A percentile compares a stretch with the other conserved stretches of the same genome.
phyloP scores from a whole-genome alignment of 1,140 invertebrate genomes.

The Drosophila obscura region DNA sequence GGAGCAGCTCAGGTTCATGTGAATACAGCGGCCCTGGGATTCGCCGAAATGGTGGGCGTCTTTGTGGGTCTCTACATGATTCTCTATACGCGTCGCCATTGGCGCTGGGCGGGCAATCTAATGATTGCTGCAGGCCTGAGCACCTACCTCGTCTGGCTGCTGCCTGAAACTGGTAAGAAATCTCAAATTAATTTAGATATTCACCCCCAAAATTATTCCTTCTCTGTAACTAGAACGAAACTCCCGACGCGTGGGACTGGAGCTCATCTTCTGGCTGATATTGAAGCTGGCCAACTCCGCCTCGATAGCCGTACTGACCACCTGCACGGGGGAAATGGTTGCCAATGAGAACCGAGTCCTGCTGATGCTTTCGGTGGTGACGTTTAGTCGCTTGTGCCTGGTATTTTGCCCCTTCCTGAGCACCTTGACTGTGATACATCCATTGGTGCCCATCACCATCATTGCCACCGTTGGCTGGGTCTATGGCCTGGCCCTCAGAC shows the following conservation, averaged over 20 bases:
- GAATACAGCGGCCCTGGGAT: conserved; percentile 82
- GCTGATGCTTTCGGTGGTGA: conserved; percentile 70
- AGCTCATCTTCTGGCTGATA: conserved; percentile 72
- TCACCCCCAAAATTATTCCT: not conserved
- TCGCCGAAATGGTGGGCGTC: conserved; percentile 82
- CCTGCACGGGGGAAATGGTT: conserved; percentile 78
- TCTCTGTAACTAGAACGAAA: conserved; percentile 43
- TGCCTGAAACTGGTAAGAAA: conserved; percentile 62
- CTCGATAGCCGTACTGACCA: conserved; percentile 72
- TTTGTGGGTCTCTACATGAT: conserved; percentile 81
- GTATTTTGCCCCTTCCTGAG: conserved; percentile 62
- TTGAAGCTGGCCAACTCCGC: conserved; percentile 74
- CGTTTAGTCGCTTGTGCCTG: conserved; percentile 68
- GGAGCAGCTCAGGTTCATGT: conserved; percentile 77
- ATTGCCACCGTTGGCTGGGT: conserved; percentile 66
- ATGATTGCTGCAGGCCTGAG: conserved; percentile 65
- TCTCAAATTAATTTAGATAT: accelerated
- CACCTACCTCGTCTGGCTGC: conserved; percentile 72
- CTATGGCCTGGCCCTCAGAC: conserved; percentile 64
- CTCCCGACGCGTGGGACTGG: conserved; percentile 61
- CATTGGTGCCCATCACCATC: conserved; percentile 67
- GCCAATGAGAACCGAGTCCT: conserved; percentile 62
- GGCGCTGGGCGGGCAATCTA: conserved; percentile 74
- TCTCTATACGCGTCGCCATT: conserved; percentile 73
- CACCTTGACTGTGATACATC: conserved; percentile 67